Evolutionary conservation across 1,140 invertebrate species (phyloP).

Genomic region (Epicauta chinensis): DNA sequence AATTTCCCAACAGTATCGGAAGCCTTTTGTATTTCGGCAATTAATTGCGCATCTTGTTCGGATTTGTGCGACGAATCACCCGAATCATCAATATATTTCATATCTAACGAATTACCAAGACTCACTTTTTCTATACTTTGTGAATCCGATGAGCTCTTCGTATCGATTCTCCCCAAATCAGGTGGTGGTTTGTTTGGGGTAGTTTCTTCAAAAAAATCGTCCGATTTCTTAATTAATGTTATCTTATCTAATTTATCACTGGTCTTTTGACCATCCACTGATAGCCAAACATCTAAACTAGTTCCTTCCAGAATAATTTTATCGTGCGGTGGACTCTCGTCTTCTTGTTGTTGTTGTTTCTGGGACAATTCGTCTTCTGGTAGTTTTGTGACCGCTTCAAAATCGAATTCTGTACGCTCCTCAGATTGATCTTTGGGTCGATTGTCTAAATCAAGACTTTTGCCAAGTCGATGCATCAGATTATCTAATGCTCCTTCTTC

Average conservation of each 20-base stretch:
- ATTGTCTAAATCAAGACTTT: constrained; percentile 40
- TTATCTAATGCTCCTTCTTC: constrained; percentile 21
- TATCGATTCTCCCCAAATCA: constrained; percentile 32
- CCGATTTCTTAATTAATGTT: constrained; percentile 36
- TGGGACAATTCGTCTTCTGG: constrained; percentile 15
- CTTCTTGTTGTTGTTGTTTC: constrained; percentile 31
- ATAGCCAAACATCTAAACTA: constrained; percentile 44
- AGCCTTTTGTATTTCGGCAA: constrained; percentile 37
- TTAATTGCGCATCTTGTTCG: constrained; percentile 37
- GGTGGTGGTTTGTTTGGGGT: constrained; percentile 33
- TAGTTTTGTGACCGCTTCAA: constrained; percentile 55
- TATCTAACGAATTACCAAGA: constrained; percentile 40
- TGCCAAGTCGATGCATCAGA: constrained; percentile 36
- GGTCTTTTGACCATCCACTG: constrained; percentile 35
- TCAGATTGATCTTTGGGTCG: constrained; percentile 27
- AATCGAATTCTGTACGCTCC: constrained; percentile 43
- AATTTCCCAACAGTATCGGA: constrained; percentile 36
- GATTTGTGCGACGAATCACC: constrained; percentile 40
- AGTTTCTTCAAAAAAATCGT: constrained; percentile 42
- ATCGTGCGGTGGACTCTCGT: constrained; percentile 33
- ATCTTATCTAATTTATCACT: constrained; percentile 42
- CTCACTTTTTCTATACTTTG: constrained; percentile 38
- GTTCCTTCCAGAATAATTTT: constrained; percentile 43
- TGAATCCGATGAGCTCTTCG: constrained; percentile 39
- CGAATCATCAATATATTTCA: constrained; percentile 42